phyloP scores from a whole-genome alignment of 2,797 vertebrate species.

The Spea hammondii region DNA sequence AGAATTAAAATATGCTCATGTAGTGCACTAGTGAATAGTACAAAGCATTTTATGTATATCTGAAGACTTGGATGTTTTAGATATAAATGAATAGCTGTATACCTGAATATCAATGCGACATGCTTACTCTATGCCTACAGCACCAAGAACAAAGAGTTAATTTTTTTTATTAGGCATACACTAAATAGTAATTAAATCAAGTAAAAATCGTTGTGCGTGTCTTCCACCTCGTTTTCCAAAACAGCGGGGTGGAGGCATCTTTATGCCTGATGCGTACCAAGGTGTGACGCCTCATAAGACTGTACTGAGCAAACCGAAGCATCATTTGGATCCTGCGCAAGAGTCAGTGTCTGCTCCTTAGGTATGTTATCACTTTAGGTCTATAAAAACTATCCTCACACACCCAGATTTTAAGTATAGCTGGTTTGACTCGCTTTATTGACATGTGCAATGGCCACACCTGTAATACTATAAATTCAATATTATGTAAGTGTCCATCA shows the following conservation, averaged over 20 bases:
- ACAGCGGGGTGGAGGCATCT: neutral
- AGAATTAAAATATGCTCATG: no score
- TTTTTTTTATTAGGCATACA: no score
- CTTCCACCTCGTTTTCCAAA: neutral
- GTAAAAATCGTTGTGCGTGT: neutral
- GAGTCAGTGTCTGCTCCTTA: constrained; percentile 16
- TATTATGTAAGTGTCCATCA: constrained; percentile 4
- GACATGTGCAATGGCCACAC: constrained; percentile 19
- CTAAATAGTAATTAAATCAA: no score
- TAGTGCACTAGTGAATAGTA: no score
- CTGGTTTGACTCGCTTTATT: constrained; percentile 26
- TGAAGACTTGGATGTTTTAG: no score
- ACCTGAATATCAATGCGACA: no score
- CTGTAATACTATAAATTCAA: constrained; percentile 4
- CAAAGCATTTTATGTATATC: no score
- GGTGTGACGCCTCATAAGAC: constrained; percentile 20
- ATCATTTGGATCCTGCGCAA: neutral
- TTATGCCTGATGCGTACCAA: constrained; percentile 5
- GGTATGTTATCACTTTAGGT: constrained; percentile 21
- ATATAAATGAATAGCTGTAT: no score
- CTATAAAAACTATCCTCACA: constrained; percentile 22
- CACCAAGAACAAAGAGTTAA: no score
- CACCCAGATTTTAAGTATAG: constrained; percentile 35
- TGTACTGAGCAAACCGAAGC: constrained; percentile 11
- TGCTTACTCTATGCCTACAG: no score